These are phyloP conservation scores for Amblyornis subalaris DNA, from an alignment of 2,113 vertebrate genomes.

Conservation along the genomic window DNA sequence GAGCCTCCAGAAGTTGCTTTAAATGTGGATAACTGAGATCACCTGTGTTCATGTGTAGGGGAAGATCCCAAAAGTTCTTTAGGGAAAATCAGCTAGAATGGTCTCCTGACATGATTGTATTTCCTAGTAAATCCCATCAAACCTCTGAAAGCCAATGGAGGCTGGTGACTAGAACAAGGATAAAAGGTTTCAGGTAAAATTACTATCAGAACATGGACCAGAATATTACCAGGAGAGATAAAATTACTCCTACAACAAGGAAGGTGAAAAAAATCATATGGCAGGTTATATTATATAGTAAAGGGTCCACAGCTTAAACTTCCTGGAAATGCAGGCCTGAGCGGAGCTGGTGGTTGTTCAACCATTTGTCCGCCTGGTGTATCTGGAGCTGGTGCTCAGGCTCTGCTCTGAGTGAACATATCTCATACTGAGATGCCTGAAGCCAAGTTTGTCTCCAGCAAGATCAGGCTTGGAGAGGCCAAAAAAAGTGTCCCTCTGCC, in stretches of 20 bases:
- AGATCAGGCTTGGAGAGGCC: not conserved
- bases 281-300: not conserved
- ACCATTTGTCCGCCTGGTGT: not conserved
- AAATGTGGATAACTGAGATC: slow-evolving; percentile 17
- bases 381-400: not conserved
- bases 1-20: slow-evolving; percentile 2
- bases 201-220: not conserved
- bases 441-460: not conserved
- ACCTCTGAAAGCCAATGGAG: not conserved
- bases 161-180: not conserved
- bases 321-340: not conserved
- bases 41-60: not conserved
- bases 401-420: not conserved
- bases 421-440: not conserved
- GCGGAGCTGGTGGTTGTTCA: not conserved
- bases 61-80: not conserved
- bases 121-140: not conserved
- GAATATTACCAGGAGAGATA: not conserved
- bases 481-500: not conserved
- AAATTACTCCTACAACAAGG: not conserved
- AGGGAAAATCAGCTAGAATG: not conserved
- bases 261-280: not conserved
- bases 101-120: not conserved
- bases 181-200: not conserved
- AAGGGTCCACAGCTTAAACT: not conserved